These are phyloP conservation scores for Sphenodon punctatus DNA, from an alignment of 2,797 vertebrate genomes.

Conservation along the genomic window DNA sequence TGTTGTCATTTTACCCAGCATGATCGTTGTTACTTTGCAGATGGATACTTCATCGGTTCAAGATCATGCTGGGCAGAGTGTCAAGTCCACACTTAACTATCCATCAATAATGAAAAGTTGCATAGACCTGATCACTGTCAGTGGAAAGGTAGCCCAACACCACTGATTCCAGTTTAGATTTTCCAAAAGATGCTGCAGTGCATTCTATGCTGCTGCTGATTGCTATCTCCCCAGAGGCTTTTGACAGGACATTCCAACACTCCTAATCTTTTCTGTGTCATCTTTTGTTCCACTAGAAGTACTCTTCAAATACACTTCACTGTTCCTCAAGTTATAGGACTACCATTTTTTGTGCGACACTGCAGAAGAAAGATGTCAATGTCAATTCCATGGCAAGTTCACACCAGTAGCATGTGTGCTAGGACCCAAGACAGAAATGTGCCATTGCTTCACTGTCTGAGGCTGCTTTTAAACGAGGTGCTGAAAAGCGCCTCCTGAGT, in stretches of 20 bases:
- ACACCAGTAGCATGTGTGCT: accelerated
- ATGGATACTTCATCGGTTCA: too few species aligned
- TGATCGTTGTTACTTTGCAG: too few species aligned
- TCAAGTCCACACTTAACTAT: too few species aligned
- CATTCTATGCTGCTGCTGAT: neutral
- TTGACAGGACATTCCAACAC: neutral
- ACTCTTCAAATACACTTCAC: neutral
- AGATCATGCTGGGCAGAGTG: too few species aligned
- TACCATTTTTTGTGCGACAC: neutral
- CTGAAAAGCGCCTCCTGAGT: too few species aligned
- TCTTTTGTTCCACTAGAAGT: neutral
- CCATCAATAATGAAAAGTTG: too few species aligned
- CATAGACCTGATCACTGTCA: neutral
- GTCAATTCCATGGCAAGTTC: neutral
- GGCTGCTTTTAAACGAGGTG: too few species aligned
- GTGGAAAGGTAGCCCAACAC: neutral
- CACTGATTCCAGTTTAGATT: neutral
- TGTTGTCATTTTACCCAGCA: too few species aligned
- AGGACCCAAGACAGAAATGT: neutral
- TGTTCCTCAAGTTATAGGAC: neutral
- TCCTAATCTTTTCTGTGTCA: neutral
- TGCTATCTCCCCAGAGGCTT: neutral
- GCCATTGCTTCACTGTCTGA: too few species aligned
- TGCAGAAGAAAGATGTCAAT: neutral
- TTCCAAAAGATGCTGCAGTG: neutral